Percentiles rank a stretch among this genome's conserved stretches.
phyloP scores from a whole-genome alignment of 1,140 invertebrate species.

The Drosophila pseudoobscura region DNA sequence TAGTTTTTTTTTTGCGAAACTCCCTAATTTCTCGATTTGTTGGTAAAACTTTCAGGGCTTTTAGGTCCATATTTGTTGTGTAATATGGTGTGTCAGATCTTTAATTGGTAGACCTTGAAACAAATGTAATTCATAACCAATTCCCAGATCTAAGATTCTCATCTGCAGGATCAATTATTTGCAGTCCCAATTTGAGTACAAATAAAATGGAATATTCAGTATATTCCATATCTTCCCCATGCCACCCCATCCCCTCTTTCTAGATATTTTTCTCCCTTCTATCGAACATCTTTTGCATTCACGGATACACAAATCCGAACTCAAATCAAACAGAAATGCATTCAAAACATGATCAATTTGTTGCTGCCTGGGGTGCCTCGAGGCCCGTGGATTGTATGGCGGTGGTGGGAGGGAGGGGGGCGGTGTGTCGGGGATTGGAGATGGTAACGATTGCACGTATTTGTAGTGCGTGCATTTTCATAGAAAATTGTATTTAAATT shows the following conservation, averaged over 20 bases:
- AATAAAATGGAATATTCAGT: too few species aligned
- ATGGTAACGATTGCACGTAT: slow-evolving; percentile 47
- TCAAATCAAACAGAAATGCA: slow-evolving; percentile 43
- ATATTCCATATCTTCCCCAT: too few species aligned
- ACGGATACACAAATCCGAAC: slow-evolving; percentile 32
- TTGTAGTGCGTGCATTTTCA: slow-evolving; percentile 79
- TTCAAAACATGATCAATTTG: slow-evolving; percentile 51
- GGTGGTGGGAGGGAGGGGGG: neutral
- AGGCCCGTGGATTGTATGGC: neutral
- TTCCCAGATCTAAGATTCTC: too few species aligned
- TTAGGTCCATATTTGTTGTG: too few species aligned
- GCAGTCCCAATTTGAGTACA: too few species aligned
- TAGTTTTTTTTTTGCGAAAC: too few species aligned
- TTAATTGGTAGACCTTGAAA: too few species aligned
- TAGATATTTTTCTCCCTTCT: neutral
- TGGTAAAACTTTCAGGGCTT: too few species aligned
- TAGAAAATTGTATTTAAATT: slow-evolving; percentile 82
- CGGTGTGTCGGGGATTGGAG: slow-evolving; percentile 1
- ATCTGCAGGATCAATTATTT: too few species aligned
- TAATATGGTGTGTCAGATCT: too few species aligned
- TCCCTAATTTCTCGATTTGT: too few species aligned
- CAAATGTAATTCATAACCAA: too few species aligned
- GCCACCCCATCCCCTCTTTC: neutral
- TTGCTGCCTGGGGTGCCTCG: slow-evolving; percentile 1
- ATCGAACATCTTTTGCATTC: slow-evolving; percentile 13